These are phyloP conservation scores for Muscina levida DNA, from an alignment of 2,888 invertebrate species.

Conservation along the genomic window DNA sequence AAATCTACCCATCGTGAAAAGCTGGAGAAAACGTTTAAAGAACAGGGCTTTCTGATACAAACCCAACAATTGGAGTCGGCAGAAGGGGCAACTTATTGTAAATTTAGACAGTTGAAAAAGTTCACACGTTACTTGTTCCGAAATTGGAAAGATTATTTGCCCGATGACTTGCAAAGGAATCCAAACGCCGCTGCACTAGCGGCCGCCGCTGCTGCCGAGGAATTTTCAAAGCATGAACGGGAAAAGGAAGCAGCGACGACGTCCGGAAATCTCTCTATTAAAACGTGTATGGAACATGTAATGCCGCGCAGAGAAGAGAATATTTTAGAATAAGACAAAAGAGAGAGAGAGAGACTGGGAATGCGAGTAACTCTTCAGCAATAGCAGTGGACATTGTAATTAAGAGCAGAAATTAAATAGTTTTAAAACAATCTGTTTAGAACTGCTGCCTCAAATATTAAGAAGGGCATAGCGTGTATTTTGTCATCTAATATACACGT, in stretches of 20 bases:
- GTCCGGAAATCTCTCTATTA: not conserved
- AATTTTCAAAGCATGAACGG: not conserved
- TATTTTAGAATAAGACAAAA: slow-evolving; percentile 11
- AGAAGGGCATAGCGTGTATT: too few species aligned
- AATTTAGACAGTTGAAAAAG: slow-evolving; percentile 93
- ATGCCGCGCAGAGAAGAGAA: not conserved
- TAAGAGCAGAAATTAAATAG: too few species aligned
- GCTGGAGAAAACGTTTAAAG: slow-evolving; percentile 94
- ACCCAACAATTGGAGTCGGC: slow-evolving; percentile 96
- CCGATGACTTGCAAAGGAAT: slow-evolving; percentile 81
- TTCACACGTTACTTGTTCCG: slow-evolving; percentile 94
- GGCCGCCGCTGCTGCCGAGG: slow-evolving; percentile 69
- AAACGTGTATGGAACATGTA: slow-evolving; percentile 15
- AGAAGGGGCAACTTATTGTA: slow-evolving; percentile 96
- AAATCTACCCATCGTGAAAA: slow-evolving; percentile 93
- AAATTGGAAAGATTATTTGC: slow-evolving; percentile 96
- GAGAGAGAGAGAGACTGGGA: not conserved
- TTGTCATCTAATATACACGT: too few species aligned
- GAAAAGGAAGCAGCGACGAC: not conserved
- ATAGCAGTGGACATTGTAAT: too few species aligned
- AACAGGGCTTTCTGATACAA: slow-evolving; percentile 95
- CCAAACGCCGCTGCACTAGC: slow-evolving; percentile 68
- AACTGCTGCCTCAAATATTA: too few species aligned
- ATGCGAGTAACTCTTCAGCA: too few species aligned
- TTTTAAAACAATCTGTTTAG: too few species aligned